These are phyloP conservation scores for Rhimphoctona megacephalus DNA, from an alignment of 2,888 invertebrate genomes.

Conservation along the genomic window DNA sequence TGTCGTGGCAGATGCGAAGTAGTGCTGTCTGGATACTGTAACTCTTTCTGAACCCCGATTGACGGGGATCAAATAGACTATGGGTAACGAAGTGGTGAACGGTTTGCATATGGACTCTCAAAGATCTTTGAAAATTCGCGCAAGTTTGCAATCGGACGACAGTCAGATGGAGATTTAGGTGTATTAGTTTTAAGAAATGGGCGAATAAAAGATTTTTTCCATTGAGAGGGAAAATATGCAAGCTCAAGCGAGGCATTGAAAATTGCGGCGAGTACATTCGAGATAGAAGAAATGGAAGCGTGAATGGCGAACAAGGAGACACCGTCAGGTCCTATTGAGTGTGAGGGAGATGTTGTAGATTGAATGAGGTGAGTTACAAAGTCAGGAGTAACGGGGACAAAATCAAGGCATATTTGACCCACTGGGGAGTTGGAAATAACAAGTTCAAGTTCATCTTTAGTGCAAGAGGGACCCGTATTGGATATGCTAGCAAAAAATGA, in stretches of 20 bases:
- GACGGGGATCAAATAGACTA: too few species aligned
- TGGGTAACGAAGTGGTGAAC: too few species aligned
- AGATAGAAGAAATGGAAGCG: background rate
- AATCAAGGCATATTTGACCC: background rate
- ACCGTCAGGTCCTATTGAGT: background rate
- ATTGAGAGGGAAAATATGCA: background rate
- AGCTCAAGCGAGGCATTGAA: constrained; percentile 2
- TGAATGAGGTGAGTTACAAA: background rate
- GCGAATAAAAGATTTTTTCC: constrained; percentile 6
- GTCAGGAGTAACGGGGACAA: background rate
- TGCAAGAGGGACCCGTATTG: background rate
- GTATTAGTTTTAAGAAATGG: background rate
- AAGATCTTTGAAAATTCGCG: background rate
- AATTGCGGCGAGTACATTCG: background rate
- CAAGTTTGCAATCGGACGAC: constrained; percentile 5
- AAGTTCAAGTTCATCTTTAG: too few species aligned
- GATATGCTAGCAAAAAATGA: background rate
- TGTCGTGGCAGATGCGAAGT: too few species aligned
- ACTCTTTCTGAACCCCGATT: too few species aligned
- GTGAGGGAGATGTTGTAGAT: background rate
- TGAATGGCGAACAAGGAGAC: background rate
- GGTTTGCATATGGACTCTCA: too few species aligned
- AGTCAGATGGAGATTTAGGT: background rate
- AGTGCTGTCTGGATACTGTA: too few species aligned
- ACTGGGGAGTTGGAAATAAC: background rate